phyloP scores from a whole-genome alignment of 2,113 vertebrate genomes.

The Brienomyrus brachyistius region DNA sequence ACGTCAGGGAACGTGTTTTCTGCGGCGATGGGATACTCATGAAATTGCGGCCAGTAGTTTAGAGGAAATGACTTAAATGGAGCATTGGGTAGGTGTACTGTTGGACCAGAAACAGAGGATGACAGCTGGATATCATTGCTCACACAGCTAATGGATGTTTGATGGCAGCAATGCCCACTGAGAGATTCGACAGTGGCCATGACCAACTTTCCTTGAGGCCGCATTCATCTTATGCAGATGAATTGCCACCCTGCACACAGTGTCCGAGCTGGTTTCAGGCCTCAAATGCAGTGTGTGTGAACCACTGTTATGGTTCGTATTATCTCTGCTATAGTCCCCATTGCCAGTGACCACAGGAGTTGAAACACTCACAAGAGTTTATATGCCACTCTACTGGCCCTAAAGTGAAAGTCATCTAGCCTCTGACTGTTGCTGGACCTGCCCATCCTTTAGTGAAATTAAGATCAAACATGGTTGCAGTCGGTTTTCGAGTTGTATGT shows the following conservation, averaged over 20 bases:
- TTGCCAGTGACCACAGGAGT: neutral
- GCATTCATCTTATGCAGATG: neutral
- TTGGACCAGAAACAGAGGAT: neutral
- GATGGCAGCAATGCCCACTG: neutral
- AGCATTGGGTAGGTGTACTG: neutral
- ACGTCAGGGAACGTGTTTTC: neutral
- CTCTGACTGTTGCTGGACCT: neutral
- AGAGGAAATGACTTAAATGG: neutral
- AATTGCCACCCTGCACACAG: neutral
- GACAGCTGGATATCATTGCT: neutral
- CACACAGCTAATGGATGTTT: neutral
- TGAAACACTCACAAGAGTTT: neutral
- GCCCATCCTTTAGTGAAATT: neutral
- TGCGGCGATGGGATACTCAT: neutral
- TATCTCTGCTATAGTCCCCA: neutral
- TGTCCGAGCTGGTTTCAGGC: neutral
- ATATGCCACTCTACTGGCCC: neutral
- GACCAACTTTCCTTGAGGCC: neutral
- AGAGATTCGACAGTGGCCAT: neutral
- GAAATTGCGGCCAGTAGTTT: neutral
- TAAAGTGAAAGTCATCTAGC: neutral
- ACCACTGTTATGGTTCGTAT: neutral
- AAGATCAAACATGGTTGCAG: neutral
- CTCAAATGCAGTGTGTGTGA: neutral
- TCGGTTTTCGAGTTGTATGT: neutral